These are phyloP conservation scores for Phorcus lineatus DNA, from an alignment of 2,888 invertebrate genomes.

Conservation along the genomic window DNA sequence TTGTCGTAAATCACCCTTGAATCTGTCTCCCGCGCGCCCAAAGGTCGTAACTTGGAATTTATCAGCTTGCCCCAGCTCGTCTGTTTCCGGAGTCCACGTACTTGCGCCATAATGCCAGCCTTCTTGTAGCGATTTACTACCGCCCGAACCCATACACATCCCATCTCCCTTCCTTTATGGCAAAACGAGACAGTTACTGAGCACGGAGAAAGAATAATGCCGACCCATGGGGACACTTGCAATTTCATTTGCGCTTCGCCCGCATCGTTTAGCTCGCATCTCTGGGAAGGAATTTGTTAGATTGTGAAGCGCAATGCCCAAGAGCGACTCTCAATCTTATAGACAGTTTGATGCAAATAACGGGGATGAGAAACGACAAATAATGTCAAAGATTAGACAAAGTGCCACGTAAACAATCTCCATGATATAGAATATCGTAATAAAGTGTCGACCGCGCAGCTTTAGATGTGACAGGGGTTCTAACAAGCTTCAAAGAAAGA, in stretches of 20 bases:
- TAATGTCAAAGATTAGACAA: slow-evolving; percentile 15
- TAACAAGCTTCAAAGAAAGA: background rate
- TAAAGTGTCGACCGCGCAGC: background rate
- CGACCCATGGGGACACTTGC: slow-evolving; percentile 14
- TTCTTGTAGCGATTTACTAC: slow-evolving; percentile 35
- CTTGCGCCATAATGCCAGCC: slow-evolving; percentile 34
- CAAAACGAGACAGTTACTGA: slow-evolving; percentile 35
- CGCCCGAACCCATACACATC: slow-evolving; percentile 33
- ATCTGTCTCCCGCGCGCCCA: slow-evolving; percentile 36
- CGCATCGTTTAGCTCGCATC: slow-evolving; percentile 13
- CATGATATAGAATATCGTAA: slow-evolving; percentile 7
- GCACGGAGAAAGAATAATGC: slow-evolving; percentile 26
- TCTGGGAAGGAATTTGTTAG: slow-evolving; percentile 6
- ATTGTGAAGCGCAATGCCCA: slow-evolving; percentile 8
- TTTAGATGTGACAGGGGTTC: background rate
- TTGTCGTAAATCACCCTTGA: slow-evolving; percentile 46
- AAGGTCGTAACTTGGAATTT: slow-evolving; percentile 45
- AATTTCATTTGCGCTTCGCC: slow-evolving; percentile 8
- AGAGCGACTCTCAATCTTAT: slow-evolving; percentile 8
- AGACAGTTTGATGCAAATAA: slow-evolving; percentile 13
- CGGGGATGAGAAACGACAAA: slow-evolving; percentile 13
- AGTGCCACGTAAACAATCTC: slow-evolving; percentile 13
- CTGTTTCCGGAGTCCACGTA: slow-evolving; percentile 28
- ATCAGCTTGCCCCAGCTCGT: slow-evolving; percentile 38
- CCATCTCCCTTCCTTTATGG: slow-evolving; percentile 34